Evolutionary conservation across 2,797 vertebrate species (phyloP).

Genomic region (Pogoniulus pusillus): DNA sequence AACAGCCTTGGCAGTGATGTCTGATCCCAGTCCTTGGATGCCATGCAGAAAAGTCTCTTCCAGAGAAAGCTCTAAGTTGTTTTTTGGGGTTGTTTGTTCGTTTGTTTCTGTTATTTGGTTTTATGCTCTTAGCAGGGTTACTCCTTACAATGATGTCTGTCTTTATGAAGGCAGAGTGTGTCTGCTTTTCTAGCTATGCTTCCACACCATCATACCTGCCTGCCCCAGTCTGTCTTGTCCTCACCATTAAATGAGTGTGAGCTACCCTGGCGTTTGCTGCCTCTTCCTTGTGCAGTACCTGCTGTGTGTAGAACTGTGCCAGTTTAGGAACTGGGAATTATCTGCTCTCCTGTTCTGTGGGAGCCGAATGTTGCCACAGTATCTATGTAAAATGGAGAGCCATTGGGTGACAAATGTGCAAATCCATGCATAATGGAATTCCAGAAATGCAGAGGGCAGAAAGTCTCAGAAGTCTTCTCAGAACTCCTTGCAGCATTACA

Average conservation of each 20-base stretch:
- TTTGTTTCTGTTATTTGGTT: not conserved
- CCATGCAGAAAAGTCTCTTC: constrained; percentile 1
- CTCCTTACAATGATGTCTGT: not conserved
- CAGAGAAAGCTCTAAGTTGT: constrained; percentile 9
- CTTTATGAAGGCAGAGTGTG: constrained; percentile 18
- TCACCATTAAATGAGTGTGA: constrained; percentile 57
- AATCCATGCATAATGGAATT: too few species aligned
- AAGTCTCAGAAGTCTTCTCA: too few species aligned
- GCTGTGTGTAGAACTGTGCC: not conserved
- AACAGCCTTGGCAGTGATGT: not conserved
- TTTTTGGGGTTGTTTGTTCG: not conserved
- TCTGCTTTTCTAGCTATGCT: constrained; percentile 48
- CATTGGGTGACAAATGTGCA: too few species aligned
- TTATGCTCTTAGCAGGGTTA: constrained; percentile 36
- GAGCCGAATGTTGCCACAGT: too few species aligned
- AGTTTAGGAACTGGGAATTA: not conserved
- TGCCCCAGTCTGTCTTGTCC: constrained; percentile 27
- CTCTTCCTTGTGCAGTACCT: not conserved
- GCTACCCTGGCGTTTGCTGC: constrained; percentile 6
- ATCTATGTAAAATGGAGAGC: too few species aligned
- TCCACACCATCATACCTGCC: not conserved
- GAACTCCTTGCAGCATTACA: too few species aligned
- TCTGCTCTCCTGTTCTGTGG: too few species aligned
- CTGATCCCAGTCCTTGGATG: not conserved
- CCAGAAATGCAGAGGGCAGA: too few species aligned